Conservation (phyloP, 2,888 invertebrate species). For the Drosophila barbarae region DNA sequence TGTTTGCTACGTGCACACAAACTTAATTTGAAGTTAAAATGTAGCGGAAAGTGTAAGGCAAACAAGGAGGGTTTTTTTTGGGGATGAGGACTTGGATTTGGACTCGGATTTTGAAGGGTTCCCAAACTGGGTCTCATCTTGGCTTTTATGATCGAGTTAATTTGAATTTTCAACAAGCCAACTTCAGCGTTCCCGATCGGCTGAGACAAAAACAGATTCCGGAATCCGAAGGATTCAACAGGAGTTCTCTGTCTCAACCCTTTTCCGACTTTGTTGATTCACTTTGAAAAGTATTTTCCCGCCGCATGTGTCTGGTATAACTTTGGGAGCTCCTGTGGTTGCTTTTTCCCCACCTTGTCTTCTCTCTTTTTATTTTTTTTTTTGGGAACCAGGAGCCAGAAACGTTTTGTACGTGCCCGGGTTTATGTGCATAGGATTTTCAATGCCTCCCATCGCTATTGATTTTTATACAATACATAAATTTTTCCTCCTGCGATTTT, state of each 20-base stretch:
- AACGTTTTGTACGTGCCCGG: slow-evolving; percentile 71
- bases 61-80: slow-evolving; percentile 32
- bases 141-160: slow-evolving; percentile 71
- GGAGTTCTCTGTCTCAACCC: slow-evolving; percentile 41
- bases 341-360: slow-evolving; percentile 47
- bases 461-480: slow-evolving; percentile 72
- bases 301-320: slow-evolving; percentile 72
- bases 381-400: slow-evolving; percentile 31
- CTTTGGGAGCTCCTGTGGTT: slow-evolving; percentile 66
- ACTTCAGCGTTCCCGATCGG: slow-evolving; percentile 48
- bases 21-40: slow-evolving; percentile 72
- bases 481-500: slow-evolving; percentile 54
- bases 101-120: slow-evolving; percentile 42
- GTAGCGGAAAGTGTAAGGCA: slow-evolving; percentile 66
- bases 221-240: slow-evolving; percentile 57
- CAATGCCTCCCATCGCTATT: slow-evolving; percentile 65
- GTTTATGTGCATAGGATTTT: slow-evolving; percentile 72
- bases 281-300: slow-evolving; percentile 73
- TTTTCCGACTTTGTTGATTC: slow-evolving; percentile 58
- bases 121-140: slow-evolving; percentile 57
- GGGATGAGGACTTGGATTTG: neutral
- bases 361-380: slow-evolving; percentile 17
- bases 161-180: slow-evolving; percentile 61
- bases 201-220: slow-evolving; percentile 53
- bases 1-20: slow-evolving; percentile 74